Percentiles rank a stretch among this genome's conserved stretches.
Conservation (phyloP, 2,113 vertebrate genomes). For the Solea solea region DNA sequence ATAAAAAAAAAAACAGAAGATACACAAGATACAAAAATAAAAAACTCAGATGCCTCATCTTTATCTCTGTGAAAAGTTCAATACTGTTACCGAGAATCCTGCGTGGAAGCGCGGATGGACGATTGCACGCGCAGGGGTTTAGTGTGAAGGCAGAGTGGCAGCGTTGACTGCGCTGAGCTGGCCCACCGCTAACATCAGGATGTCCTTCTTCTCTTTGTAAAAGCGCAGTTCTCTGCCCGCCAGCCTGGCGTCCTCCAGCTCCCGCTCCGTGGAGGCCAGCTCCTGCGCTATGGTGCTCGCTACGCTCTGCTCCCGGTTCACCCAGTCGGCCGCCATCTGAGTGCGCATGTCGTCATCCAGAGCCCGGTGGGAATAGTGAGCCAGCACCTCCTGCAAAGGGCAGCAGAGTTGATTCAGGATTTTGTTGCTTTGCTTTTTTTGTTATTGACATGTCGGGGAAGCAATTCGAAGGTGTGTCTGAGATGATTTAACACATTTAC, state of each 20-base stretch:
- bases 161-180: conserved; percentile 86
- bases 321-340: conserved; percentile 98
- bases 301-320: conserved; percentile 90
- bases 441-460: too few relatives aligned
- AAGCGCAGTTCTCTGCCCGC: conserved; percentile 95
- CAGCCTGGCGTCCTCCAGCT: conserved; percentile 93
- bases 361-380: conserved; percentile 97
- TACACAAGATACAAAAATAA: conserved; percentile 27
- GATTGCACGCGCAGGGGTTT: conserved; percentile 28
- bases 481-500: neutral
- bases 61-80: conserved; percentile 25
- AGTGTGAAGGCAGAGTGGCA: conserved; percentile 83
- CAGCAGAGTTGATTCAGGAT: too few relatives aligned
- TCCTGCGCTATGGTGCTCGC: conserved; percentile 88
- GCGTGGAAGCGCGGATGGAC: conserved; percentile 17
- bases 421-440: too few relatives aligned
- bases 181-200: conserved; percentile 93
- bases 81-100: conserved; percentile 58
- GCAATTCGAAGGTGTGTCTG: neutral
- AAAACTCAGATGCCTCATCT: conserved; percentile 17
- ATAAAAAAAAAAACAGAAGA: neutral
- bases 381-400: conserved; percentile 90
- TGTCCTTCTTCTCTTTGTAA: conserved; percentile 98
- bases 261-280: conserved; percentile 88
- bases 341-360: conserved; percentile 96